These are phyloP conservation scores for Pseudochaenichthys georgianus DNA, from an alignment of 2,797 vertebrate species.

Conservation along the genomic window DNA sequence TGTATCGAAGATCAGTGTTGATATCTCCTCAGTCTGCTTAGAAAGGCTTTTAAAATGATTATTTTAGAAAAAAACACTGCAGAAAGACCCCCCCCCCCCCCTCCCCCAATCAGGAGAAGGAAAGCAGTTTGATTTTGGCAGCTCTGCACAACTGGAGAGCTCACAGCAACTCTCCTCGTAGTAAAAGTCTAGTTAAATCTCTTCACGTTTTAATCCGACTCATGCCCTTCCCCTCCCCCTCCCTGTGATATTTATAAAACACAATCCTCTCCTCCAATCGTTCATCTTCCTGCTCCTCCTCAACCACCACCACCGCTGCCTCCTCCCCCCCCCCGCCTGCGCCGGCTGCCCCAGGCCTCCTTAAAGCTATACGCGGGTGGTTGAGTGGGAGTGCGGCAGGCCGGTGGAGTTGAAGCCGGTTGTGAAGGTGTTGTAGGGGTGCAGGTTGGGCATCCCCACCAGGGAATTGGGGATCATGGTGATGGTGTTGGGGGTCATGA, in stretches of 20 bases:
- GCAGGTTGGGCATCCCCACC: constrained; percentile 97
- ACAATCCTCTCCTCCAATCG: constrained; percentile 76
- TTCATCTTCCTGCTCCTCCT: constrained; percentile 63
- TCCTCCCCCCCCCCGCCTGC: constrained; percentile 47
- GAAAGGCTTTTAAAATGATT: constrained; percentile 89
- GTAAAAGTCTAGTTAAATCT: constrained; percentile 85
- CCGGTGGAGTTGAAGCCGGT: constrained; percentile 97
- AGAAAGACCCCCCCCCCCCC: constrained; percentile 78
- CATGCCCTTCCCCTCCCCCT: constrained; percentile 61
- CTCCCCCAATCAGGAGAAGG: constrained; percentile 69
- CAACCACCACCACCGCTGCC: constrained; percentile 13
- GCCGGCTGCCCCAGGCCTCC: constrained; percentile 66
- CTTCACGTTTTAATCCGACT: constrained; percentile 79
- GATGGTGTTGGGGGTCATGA: constrained; percentile 99
- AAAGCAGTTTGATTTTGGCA: constrained; percentile 87
- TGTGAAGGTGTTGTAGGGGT: constrained; percentile 98
- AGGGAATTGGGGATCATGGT: constrained; percentile 99
- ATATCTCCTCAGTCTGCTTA: constrained; percentile 85
- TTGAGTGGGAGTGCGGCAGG: constrained; percentile 98
- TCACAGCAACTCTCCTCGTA: constrained; percentile 77
- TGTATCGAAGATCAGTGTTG: constrained; percentile 85
- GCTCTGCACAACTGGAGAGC: constrained; percentile 87
- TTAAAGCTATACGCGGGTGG: constrained; percentile 98
- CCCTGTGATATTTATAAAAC: constrained; percentile 85
- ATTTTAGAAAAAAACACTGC: constrained; percentile 86